Evolutionary conservation across 2,797 vertebrate genomes (phyloP).

Genomic region (Podarcis lilfordi): DNA sequence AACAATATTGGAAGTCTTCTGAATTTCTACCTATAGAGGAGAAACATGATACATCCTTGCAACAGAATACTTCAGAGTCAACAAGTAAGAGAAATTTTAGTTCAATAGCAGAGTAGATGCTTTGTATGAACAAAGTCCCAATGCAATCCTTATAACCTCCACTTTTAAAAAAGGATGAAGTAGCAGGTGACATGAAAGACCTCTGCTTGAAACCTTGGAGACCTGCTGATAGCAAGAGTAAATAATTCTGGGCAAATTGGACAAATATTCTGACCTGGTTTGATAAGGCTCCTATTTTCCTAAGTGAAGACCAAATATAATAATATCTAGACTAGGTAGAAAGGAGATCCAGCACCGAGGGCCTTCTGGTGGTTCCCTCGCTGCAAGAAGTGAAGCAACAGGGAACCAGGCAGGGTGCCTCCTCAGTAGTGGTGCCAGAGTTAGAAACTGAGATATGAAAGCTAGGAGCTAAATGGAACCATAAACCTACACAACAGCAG

Average conservation of each 20-base stretch:
- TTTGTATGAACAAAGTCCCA: not conserved
- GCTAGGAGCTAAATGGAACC: too few species aligned
- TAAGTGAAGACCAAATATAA: not conserved
- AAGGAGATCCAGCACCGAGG: not conserved
- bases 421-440: too few species aligned
- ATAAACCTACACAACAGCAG: too few species aligned
- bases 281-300: not conserved
- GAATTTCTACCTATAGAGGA: constrained; percentile 87
- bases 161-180: not conserved
- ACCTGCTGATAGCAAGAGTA: not conserved
- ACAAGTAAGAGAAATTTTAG: not conserved
- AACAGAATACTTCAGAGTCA: constrained; percentile 41
- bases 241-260: not conserved
- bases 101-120: not conserved
- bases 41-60: not conserved
- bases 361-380: too few species aligned
- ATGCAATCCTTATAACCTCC: not conserved
- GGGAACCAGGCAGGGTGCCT: too few species aligned
- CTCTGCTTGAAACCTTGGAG: not conserved
- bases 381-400: too few species aligned
- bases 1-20: constrained; percentile 88
- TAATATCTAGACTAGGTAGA: constrained; percentile 15
- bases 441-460: too few species aligned
- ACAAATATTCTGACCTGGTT: not conserved
- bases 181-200: not conserved